Base-by-base conservation (phyloP, 2,888 invertebrate species). In the Ryuthela nishihirai region DNA sequence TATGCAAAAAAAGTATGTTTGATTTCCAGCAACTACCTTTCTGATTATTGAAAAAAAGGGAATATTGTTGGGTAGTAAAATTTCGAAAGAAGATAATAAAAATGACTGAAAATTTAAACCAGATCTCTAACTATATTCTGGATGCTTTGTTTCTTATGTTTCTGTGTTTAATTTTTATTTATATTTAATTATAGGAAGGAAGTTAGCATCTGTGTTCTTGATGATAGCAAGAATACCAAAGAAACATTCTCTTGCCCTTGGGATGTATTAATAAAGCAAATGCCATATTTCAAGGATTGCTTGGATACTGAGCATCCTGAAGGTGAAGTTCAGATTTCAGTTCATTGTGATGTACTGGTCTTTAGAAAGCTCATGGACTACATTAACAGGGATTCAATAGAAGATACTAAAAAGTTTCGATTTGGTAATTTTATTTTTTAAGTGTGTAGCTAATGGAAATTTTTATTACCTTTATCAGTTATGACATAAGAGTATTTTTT, bases 291-390 rank as follows among this genome's bases (percentile, higher is more conserved):
- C 75, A 89, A 47, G 23, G 53, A 54, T 35, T 55, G 46, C 25
- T 44, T 53, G 29, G 54, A 54, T 34, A 25, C 41, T n/a, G 49
- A 53, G 18, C 20, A 12, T 15, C 48, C 47, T 29, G 54, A 64
- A 42, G 49, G 49, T 36, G 93, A 94, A 70, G 91, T 94, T 83
- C 94, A 95, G 70, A 95, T 97, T 67, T 93, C 93, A 0, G 95
- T 97, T 0, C 95, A 95, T 72, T 97, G 95, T 72, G 95, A 97
- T 75, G 87, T 97, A 54, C 82, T 87, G 72, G 92, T 95, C 62
- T 97, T 97, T 74, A 94, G 94, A 69, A 95, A 94, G 93, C 77
- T 97, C 47, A 92, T 95, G 87, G 83, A 59, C 35, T 59, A 59
- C 21, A 59, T 59, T 6, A 15, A 25, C 12, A 32, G 45, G 9